A percentile compares a stretch with the other conserved stretches of the same genome.
phyloP scores from a whole-genome alignment of 2,888 invertebrate species.

The Hipparchia semele region DNA sequence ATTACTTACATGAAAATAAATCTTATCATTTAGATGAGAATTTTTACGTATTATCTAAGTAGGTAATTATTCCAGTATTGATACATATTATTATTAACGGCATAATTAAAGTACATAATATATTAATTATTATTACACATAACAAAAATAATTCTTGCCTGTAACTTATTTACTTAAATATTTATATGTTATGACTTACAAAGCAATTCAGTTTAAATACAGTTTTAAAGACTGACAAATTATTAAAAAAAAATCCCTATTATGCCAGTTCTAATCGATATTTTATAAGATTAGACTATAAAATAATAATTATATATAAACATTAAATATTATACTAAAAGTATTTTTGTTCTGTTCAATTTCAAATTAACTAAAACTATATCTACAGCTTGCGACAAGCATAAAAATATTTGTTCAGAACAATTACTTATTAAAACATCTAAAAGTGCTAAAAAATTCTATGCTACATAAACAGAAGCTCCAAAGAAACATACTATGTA shows the following conservation, averaged over 20 bases:
- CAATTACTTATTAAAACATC: not conserved
- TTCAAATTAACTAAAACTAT: slow-evolving; percentile 7
- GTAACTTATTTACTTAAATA: too few species aligned
- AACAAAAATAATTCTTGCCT: too few species aligned
- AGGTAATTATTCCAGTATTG: not conserved
- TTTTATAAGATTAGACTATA: too few species aligned
- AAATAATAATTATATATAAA: not conserved
- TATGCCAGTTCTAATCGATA: too few species aligned
- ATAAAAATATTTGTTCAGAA: slow-evolving; percentile 22
- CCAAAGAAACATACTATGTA: not conserved
- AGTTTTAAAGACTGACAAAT: not conserved
- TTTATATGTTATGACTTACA: not conserved
- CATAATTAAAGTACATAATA: too few species aligned
- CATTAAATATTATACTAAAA: not conserved
- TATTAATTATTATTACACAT: too few species aligned
- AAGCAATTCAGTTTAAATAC: not conserved
- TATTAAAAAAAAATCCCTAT: too few species aligned
- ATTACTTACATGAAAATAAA: slow-evolving; percentile 15
- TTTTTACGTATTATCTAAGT: not conserved
- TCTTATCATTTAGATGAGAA: too few species aligned
- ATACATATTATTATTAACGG: too few species aligned
- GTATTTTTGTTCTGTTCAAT: slow-evolving; percentile 2
- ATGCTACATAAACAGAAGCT: slow-evolving; percentile 17
- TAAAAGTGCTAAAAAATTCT: slow-evolving; percentile 3
- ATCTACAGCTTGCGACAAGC: not conserved